A percentile compares a stretch with the other conserved stretches of the same genome.
These are phyloP conservation scores for Noctilio leporinus DNA, from an alignment of 2,113 vertebrate species.

Conservation along the genomic window DNA sequence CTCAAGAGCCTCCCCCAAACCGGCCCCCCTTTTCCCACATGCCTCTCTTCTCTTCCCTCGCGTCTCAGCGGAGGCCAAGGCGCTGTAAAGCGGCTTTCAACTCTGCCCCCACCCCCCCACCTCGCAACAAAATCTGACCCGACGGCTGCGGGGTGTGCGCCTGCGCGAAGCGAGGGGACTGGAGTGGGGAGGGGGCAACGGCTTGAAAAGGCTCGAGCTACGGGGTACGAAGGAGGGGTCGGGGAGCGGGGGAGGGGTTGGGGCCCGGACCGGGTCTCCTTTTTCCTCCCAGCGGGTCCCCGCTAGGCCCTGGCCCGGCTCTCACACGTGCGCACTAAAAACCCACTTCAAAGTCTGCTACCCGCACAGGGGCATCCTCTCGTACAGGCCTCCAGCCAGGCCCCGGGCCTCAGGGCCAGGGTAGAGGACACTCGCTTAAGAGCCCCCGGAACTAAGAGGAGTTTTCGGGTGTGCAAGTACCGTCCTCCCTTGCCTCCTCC, in stretches of 20 bases:
- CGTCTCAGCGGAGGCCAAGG: neutral
- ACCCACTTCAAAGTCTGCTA: constrained; percentile 61
- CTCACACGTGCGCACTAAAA: constrained; percentile 67
- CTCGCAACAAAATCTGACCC: neutral
- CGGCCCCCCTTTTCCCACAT: neutral
- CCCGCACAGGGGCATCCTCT: neutral
- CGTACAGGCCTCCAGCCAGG: neutral
- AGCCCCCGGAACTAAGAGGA: neutral
- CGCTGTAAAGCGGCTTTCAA: neutral
- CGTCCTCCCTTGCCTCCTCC: neutral
- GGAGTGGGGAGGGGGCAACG: neutral
- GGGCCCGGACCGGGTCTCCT: neutral
- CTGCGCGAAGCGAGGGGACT: constrained; percentile 11
- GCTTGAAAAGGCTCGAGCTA: constrained; percentile 57
- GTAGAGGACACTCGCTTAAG: too few relatives aligned
- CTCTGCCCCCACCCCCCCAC: neutral
- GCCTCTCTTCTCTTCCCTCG: neutral
- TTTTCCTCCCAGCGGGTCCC: constrained; percentile 49
- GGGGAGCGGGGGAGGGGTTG: constrained; percentile 23
- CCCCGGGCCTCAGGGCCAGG: neutral
- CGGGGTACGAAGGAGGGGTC: constrained; percentile 18
- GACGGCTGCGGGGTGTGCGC: constrained; percentile 54
- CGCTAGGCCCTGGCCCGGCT: neutral
- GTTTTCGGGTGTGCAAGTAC: neutral
- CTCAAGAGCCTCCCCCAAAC: constrained; percentile 51